Evolutionary conservation across 2,113 vertebrate genomes (phyloP), one percentile per base, ranked within the genome.

Genomic region (Peromyscus polionotus): DNA sequence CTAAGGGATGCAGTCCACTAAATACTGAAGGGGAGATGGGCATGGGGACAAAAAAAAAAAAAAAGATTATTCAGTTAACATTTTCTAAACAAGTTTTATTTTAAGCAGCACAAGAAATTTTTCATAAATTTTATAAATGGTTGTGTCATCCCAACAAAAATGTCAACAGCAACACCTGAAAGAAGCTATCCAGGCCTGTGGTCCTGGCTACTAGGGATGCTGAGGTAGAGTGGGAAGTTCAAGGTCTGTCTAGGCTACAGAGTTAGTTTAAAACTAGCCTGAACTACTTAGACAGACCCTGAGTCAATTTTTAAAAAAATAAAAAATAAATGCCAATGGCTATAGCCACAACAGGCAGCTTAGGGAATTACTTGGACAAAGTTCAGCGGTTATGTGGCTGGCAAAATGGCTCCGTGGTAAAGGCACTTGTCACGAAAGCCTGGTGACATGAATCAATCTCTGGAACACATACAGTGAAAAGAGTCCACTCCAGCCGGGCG

Each of bases 61-160:
- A 51, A 51, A 51, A 51, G 10, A 93, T 26, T 72, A 68, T 17
- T 67, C 14, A 0, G 28, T 79, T 86, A 94, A 91, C 19, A 73
- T 75, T 85, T 85, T 51, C 57, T 70, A 42, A 87, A 87, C 4
- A 73, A 19, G 89, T 73, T 45, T 87, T 92, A 96, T 67, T 93
- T 87, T 81, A 88, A 87, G 79, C 1, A 83, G 72, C 5, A 88
- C 19, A 94, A 84, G 51, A 90, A 72, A 61, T 65, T 91, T 93
- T 88, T 86, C 72, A 76, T 85, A 88, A 94, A 85, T 51, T 51
- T 51, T 11, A 51, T 51, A 11, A 51, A 51, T 11, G 51, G 51
- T 51, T 51, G 51, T 61, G 65, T 48, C 65, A 76, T 65, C 51
- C 31, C 42, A 90, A 91, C 19, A 92, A 87, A 95, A 87, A 36